Evolutionary conservation across 1,140 invertebrate genomes (phyloP).

Genomic region (Microplitis mediator): DNA sequence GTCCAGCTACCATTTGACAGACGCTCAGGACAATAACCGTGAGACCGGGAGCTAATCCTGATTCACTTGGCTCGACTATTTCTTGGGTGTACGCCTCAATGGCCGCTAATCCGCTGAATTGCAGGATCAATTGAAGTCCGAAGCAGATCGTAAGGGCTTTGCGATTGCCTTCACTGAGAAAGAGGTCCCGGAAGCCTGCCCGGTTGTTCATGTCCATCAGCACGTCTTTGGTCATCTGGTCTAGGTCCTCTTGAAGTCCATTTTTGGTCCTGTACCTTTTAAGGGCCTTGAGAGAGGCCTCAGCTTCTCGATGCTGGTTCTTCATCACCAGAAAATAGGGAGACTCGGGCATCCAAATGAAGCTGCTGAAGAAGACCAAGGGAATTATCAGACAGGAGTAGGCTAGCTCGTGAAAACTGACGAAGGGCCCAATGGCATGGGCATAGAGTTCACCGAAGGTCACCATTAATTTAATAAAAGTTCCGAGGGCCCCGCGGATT

Average conservation of each 20-base stretch:
- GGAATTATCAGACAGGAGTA: slow-evolving; percentile 60
- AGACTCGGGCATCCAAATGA: slow-evolving; percentile 78
- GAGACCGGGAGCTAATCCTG: slow-evolving; percentile 58
- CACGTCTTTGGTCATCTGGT: slow-evolving; percentile 52
- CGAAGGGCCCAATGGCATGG: slow-evolving; percentile 63
- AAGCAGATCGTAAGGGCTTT: slow-evolving; percentile 60
- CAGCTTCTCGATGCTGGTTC: slow-evolving; percentile 48
- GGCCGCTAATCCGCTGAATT: slow-evolving; percentile 72
- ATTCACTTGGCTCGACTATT: slow-evolving; percentile 64
- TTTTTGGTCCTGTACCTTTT: slow-evolving; percentile 45
- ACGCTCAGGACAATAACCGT: slow-evolving; percentile 69
- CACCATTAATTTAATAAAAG: slow-evolving; percentile 72
- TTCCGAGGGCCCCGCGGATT: slow-evolving; percentile 71
- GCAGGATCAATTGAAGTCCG: slow-evolving; percentile 66
- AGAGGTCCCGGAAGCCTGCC: slow-evolving; percentile 55
- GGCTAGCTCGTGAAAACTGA: slow-evolving; percentile 61
- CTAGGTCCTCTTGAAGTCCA: slow-evolving; percentile 49
- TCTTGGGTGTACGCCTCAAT: slow-evolving; percentile 75
- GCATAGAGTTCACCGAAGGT: slow-evolving; percentile 69
- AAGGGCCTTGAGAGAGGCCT: slow-evolving; percentile 56
- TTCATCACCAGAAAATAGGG: slow-evolving; percentile 55
- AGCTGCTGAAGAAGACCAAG: slow-evolving; percentile 68
- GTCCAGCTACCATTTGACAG: slow-evolving; percentile 70
- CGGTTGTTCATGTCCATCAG: slow-evolving; percentile 47
- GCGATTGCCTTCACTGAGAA: slow-evolving; percentile 55